A percentile compares a stretch with the other conserved stretches of the same genome.
Evolutionary conservation across 2,888 invertebrate species (phyloP).

Genomic region (Xestia c-nigrum): DNA sequence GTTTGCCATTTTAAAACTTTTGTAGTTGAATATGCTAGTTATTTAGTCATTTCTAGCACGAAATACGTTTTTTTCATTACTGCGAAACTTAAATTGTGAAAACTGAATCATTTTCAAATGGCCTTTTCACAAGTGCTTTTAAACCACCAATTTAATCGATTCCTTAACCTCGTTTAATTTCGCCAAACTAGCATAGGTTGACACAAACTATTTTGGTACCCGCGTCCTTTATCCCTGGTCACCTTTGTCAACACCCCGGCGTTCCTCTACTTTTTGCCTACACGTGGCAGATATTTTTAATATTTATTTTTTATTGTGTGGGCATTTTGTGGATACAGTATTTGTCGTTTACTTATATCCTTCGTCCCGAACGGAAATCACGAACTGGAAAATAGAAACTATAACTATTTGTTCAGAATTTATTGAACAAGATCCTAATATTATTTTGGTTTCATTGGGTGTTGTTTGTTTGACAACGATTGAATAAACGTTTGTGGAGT

Average conservation of each 20-base stretch:
- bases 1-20: too few species aligned
- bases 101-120: neutral
- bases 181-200: slow-evolving; percentile 15
- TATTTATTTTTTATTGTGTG: slow-evolving; percentile 44
- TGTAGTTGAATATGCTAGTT: too few species aligned
- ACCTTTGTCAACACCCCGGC: slow-evolving; percentile 49
- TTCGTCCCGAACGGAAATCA: slow-evolving; percentile 76
- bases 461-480: slow-evolving; percentile 30
- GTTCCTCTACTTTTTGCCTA: slow-evolving; percentile 32
- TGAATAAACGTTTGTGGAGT: slow-evolving; percentile 9
- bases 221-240: slow-evolving; percentile 40
- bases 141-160: neutral
- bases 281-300: slow-evolving; percentile 21
- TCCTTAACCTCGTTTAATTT: slow-evolving; percentile 31
- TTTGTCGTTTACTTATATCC: slow-evolving; percentile 70
- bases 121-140: neutral
- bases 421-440: slow-evolving; percentile 46
- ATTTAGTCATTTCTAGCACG: neutral
- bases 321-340: slow-evolving; percentile 52
- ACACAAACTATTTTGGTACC: slow-evolving; percentile 40
- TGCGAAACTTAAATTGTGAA: neutral
- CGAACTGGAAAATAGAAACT: slow-evolving; percentile 73
- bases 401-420: slow-evolving; percentile 58
- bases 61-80: neutral
- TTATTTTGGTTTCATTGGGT: slow-evolving; percentile 47